phyloP scores from a whole-genome alignment of 2,113 vertebrate genomes.

The Clarias gariepinus region DNA sequence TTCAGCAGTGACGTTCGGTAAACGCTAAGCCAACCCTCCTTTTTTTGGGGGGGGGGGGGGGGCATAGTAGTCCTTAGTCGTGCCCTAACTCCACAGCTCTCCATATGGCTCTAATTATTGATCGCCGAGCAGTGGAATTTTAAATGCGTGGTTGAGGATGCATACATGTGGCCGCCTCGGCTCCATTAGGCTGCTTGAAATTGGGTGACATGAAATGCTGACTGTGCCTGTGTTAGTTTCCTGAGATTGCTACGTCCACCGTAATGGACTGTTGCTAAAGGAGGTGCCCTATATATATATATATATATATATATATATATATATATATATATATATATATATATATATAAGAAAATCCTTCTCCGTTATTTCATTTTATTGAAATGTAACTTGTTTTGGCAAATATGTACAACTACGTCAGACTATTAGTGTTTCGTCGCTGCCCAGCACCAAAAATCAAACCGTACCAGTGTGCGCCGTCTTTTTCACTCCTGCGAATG shows the following conservation, averaged over 20 bases:
- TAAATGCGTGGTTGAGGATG: slow-evolving; percentile 41
- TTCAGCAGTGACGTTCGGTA: slow-evolving; percentile 7
- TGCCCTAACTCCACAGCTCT: slow-evolving; percentile 22
- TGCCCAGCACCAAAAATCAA: not conserved
- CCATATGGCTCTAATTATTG: slow-evolving; percentile 61
- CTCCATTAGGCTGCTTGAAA: slow-evolving; percentile 32
- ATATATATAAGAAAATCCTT: not conserved
- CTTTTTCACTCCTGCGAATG: not conserved
- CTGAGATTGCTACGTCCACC: not conserved
- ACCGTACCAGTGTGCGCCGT: not conserved
- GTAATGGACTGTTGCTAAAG: not conserved
- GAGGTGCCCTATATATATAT: not conserved
- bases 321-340: not conserved
- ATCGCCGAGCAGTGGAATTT: slow-evolving; percentile 50
- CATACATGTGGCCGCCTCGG: slow-evolving; percentile 35
- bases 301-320: not conserved
- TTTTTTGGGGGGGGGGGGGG: too few species aligned
- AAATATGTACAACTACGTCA: not conserved
- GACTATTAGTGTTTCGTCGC: accelerated
- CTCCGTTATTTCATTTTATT: not conserved
- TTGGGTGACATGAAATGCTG: slow-evolving; percentile 5
- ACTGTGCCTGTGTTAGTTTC: not conserved
- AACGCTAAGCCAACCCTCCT: not conserved
- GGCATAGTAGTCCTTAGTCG: slow-evolving; percentile 25
- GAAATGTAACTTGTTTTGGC: not conserved